phyloP scores from a whole-genome alignment of 2,797 vertebrate species.

The Eospalax fontanierii region DNA sequence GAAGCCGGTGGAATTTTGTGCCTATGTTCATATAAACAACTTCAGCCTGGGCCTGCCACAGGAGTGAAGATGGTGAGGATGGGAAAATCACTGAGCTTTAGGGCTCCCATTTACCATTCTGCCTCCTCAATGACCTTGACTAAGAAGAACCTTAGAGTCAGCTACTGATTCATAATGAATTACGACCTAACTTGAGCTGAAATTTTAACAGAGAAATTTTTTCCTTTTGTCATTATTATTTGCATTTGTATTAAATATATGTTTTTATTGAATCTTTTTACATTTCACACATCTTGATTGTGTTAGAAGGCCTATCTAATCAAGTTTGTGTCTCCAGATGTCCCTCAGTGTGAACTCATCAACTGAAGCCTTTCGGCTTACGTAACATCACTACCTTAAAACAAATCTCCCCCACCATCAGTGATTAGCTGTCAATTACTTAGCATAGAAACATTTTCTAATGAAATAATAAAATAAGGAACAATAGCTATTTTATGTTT shows the following conservation, averaged over 20 bases:
- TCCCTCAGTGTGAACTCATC: not conserved
- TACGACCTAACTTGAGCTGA: conserved; percentile 34
- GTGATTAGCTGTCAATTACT: not conserved
- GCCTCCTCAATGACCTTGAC: not conserved
- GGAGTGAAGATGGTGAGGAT: too few species aligned
- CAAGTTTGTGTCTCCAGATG: not conserved
- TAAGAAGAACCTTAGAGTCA: not conserved
- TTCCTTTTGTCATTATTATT: too few species aligned
- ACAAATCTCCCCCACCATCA: not conserved
- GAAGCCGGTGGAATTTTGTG: too few species aligned
- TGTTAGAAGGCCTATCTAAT: not conserved
- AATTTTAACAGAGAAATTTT: not conserved
- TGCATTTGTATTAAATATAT: not conserved
- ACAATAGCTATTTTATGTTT: too few species aligned
- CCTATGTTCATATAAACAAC: too few species aligned
- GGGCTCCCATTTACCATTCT: not conserved
- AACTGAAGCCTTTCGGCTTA: not conserved
- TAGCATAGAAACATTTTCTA: too few species aligned
- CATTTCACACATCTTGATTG: not conserved
- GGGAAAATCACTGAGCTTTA: not conserved
- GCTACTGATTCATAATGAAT: conserved; percentile 62
- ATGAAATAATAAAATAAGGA: too few species aligned
- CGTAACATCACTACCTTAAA: not conserved
- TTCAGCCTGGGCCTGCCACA: too few species aligned
- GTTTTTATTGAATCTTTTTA: not conserved